Percentiles rank a stretch among this genome's conserved stretches.
phyloP scores from a whole-genome alignment of 2,113 vertebrate species.

The Piliocolobus tephrosceles region DNA sequence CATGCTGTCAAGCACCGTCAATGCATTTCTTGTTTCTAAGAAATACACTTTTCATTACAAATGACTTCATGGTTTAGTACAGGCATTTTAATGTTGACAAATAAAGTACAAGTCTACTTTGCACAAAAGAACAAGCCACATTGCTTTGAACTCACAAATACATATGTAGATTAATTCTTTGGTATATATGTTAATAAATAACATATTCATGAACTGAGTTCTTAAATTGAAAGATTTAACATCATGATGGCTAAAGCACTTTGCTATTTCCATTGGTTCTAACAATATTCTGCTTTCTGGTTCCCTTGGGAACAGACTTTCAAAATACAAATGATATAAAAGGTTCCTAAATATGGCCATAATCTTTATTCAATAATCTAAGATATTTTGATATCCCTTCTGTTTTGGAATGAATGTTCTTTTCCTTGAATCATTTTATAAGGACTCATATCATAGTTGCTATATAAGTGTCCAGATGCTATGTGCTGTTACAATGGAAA shows the following conservation, averaged over 20 bases:
- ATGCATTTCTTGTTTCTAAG: conserved; percentile 61
- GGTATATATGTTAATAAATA: conserved; percentile 70
- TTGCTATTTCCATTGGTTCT: conserved; percentile 49
- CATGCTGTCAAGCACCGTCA: background rate
- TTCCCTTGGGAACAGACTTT: conserved; percentile 46
- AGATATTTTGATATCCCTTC: conserved; percentile 23
- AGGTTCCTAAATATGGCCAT: background rate
- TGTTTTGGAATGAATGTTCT: background rate
- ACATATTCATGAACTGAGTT: conserved; percentile 70
- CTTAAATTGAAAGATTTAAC: conserved; percentile 58
- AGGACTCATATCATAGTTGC: background rate
- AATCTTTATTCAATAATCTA: conserved; percentile 44
- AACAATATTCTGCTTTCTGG: conserved; percentile 9
- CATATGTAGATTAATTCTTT: conserved; percentile 70
- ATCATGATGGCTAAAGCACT: conserved; percentile 13
- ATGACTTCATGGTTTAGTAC: conserved; percentile 47
- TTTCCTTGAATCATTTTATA: background rate
- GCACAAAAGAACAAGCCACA: conserved; percentile 38
- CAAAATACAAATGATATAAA: conserved; percentile 47
- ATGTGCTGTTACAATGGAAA: background rate
- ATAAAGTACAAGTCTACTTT: conserved; percentile 47
- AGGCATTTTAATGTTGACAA: conserved; percentile 61
- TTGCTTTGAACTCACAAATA: conserved; percentile 51
- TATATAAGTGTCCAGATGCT: background rate
- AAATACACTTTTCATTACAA: conserved; percentile 62